Evolutionary conservation across 1,140 invertebrate species (phyloP).

Genomic region (Magallana gigas): DNA sequence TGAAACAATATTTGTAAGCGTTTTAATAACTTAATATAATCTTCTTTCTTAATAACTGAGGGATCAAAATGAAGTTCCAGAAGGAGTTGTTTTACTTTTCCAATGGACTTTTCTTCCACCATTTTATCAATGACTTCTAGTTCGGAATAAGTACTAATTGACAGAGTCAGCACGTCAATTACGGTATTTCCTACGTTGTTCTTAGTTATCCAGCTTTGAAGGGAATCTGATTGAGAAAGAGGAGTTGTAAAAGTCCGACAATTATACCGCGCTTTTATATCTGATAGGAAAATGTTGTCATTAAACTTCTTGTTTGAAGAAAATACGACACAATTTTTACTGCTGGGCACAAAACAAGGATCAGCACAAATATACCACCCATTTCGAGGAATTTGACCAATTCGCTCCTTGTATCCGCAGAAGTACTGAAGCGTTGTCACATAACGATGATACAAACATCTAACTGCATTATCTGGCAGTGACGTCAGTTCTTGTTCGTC

Average conservation of each 20-base stretch:
- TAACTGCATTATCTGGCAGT: not conserved
- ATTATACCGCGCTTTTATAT: not conserved
- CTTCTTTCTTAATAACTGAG: not conserved
- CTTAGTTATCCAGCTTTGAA: not conserved
- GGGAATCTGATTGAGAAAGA: not conserved
- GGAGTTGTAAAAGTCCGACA: not conserved
- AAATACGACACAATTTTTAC: conserved; percentile 5
- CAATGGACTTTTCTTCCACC: conserved; percentile 14
- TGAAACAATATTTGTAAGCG: not conserved
- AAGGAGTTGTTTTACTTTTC: not conserved
- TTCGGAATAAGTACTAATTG: not conserved
- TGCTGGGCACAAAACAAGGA: not conserved
- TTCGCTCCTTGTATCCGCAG: not conserved
- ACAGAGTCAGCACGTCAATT: not conserved
- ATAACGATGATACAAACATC: not conserved
- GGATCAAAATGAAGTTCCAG: conserved; percentile 19
- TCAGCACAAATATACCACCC: not conserved
- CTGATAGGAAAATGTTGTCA: not conserved
- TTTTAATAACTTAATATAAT: conserved; percentile 1
- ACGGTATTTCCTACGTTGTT: not conserved
- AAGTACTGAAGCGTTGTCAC: not conserved
- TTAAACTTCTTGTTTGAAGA: conserved; percentile 5
- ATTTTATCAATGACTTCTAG: conserved; percentile 2
- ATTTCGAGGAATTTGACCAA: not conserved
- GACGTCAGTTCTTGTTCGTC: not conserved